Base-by-base conservation (phyloP, 2,113 vertebrate genomes). In the Myiagra hebetior region DNA sequence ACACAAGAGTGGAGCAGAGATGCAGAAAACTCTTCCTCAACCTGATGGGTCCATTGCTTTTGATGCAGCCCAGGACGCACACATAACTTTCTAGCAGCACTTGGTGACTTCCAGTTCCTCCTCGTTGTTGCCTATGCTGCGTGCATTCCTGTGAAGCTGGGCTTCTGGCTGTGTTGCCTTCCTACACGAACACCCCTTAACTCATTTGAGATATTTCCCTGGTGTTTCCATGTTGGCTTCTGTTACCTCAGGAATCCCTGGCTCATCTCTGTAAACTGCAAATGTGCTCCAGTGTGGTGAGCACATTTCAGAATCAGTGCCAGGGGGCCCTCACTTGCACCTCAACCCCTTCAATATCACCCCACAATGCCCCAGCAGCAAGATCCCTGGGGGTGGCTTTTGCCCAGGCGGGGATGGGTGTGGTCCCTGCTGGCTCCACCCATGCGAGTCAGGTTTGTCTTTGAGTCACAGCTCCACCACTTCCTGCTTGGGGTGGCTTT, bases 41-140 rank as follows among this genome's bases (percentile, higher is more conserved):
- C 23, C 39, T 52, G 23, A 37, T 30, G 39, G 13, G 46, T 44
- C 24, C 11, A 3, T 3, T n/a, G 37, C 10, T 59, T 52, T 82
- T 46, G 39, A 42, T 46, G 39, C 10, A 89, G 33, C 2, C 68
- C 19, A 28, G 44, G 44, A 39, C 20, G 19, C 3, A 15, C 18
- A 12, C 33, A 11, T 39, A 28, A 59, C 10, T 30, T 81, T 59
- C 15, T 72, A n/a, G 52, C 12, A 65, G 33, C 1, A 0, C 5
- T 42, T 37, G 52, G 27, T 73, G 44, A 15, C 52, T 64, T 52
- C 44, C 44, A 74, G 24, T 3, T 11, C 56, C 41, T 87, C 26
- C 39, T 59, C 0, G 0, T n/a, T 47, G 55, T 37, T 74, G 19
- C 28, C 33, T 4, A 3, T 21, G 11, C n/a, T 82, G 20, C 0